Conservation (phyloP, 2,888 invertebrate species). For the Chaitophorus viminalis region DNA sequence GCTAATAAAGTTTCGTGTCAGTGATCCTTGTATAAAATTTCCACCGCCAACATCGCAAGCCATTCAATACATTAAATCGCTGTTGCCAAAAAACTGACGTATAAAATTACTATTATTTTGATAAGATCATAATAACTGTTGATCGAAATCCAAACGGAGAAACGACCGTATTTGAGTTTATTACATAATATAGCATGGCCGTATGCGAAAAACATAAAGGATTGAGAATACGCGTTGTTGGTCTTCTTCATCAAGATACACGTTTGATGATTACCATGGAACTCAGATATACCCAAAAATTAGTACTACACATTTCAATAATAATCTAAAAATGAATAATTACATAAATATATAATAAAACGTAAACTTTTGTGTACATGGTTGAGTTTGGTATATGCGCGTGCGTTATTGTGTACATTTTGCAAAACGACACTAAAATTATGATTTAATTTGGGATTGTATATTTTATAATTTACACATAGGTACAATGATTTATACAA, state of each 20-base stretch:
- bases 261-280: too few relatives aligned
- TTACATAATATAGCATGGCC: neutral
- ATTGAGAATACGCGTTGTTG: neutral
- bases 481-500: conserved; percentile 2
- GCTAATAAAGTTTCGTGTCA: conserved; percentile 10
- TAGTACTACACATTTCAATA: too few relatives aligned
- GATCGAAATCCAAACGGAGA: neutral
- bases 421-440: neutral
- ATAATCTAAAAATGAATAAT: too few relatives aligned
- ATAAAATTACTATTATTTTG: neutral
- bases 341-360: neutral
- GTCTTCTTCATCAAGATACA: neutral
- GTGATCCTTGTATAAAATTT: neutral
- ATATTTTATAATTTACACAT: too few relatives aligned
- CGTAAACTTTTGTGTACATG: neutral
- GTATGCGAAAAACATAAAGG: neutral
- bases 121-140: neutral
- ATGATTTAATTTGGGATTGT: neutral
- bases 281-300: too few relatives aligned
- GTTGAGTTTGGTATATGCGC: too few relatives aligned
- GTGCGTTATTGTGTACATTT: too few relatives aligned
- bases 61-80: neutral
- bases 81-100: neutral
- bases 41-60: neutral
- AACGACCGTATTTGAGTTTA: too few relatives aligned